Conservation (phyloP, 2,888 invertebrate species). For the Eupithecia subfuscata region DNA sequence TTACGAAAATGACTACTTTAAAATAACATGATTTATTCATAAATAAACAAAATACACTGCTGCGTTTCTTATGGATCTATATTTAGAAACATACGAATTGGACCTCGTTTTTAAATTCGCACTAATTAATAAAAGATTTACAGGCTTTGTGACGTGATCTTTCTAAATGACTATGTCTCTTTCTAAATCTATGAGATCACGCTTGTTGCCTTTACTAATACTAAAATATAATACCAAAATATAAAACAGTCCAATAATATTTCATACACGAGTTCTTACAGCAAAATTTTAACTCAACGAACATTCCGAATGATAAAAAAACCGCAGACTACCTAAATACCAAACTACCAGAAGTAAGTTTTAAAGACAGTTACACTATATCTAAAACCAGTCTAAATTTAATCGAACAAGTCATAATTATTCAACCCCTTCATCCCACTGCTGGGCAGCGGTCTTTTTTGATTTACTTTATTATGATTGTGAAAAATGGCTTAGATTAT, state of each 20-base stretch:
- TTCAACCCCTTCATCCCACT: background rate
- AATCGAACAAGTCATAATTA: slow-evolving; percentile 20
- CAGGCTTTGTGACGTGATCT: slow-evolving; percentile 54
- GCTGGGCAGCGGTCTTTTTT: background rate
- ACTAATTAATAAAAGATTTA: slow-evolving; percentile 69
- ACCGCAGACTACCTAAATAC: slow-evolving; percentile 20
- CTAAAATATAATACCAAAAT: slow-evolving; percentile 54
- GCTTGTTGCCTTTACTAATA: slow-evolving; percentile 49
- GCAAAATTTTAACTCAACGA: slow-evolving; percentile 30
- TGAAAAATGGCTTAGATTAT: background rate
- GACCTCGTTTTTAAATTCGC: slow-evolving; percentile 81
- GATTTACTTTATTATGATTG: background rate
- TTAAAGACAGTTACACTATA: slow-evolving; percentile 15
- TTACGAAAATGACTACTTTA: slow-evolving; percentile 75
- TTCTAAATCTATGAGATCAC: slow-evolving; percentile 41
- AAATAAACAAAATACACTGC: slow-evolving; percentile 65
- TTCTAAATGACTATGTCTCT: slow-evolving; percentile 49
- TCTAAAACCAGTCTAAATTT: slow-evolving; percentile 26
- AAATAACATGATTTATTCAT: slow-evolving; percentile 78
- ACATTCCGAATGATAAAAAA: slow-evolving; percentile 31
- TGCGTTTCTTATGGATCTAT: slow-evolving; percentile 70
- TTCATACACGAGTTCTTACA: slow-evolving; percentile 32
- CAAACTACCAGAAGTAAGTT: slow-evolving; percentile 20
- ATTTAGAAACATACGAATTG: slow-evolving; percentile 80
- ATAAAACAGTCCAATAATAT: slow-evolving; percentile 55